Evolutionary conservation across 2,888 invertebrate species (phyloP), one percentile per base, ranked within the genome.

Genomic region (Druceiella hillmani): DNA sequence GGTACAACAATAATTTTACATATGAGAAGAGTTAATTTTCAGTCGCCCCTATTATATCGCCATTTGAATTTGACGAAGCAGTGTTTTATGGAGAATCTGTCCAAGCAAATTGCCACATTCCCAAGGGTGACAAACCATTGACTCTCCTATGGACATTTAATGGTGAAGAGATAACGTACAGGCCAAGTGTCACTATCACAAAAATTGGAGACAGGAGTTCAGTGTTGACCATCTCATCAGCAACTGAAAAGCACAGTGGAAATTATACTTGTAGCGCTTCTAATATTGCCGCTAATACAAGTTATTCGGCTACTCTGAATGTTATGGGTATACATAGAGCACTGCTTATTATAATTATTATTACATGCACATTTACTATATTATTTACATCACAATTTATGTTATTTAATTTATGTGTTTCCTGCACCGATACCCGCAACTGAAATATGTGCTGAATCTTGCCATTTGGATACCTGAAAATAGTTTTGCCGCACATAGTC

Each of bases 101-200:
- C 44, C 71, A 71, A 64, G 62, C 68, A 41, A 70, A 60, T 62
- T 82, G 81, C 59, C 72, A 76, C 44, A 75, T 79, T 36, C 66
- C 73, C 25, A 78, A 79, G 59, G 81, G 84, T 41, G 83, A 85
- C 57, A 72, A 76, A 48, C 86, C 86, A 37, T 71, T 89, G 50
- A 76, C 74, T 51, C 79, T 89, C 56, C 75, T 76, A 39, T 89
- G 89, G 88, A 75, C 70, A 50, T 80, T 84, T 64, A 81, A 84
- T 67, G 66, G 73, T 54, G 69, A 67, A 65, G 71, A 70, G 52
- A 66, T 69, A 68, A 66, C 69, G 65, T 62, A 67, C 40, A 66
- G 74, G 52, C 61, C 74, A 52, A 76, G 79, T 56, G 66, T 78
- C 54, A 73, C 77, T 61, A 75, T 82, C 47, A 77, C 76, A 58